phyloP scores from a whole-genome alignment of 2,113 vertebrate species.

The Malurus alboscapulatus region DNA sequence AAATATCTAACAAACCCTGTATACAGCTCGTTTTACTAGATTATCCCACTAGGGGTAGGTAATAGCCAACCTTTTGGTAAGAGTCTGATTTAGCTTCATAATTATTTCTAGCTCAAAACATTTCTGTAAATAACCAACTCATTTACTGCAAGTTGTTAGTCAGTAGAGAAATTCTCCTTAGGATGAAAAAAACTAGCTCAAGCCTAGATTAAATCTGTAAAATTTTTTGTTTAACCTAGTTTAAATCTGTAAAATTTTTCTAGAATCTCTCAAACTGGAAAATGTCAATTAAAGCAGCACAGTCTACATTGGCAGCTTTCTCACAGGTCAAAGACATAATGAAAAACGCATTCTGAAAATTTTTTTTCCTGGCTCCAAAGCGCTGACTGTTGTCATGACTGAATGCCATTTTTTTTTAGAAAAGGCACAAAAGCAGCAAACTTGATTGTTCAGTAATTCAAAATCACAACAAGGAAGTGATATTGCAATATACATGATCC shows the following conservation, averaged over 20 bases:
- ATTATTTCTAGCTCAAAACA: conserved; percentile 19
- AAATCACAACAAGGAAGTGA: conserved; percentile 48
- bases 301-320: background rate
- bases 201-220: background rate
- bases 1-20: background rate
- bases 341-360: background rate
- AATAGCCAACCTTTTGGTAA: background rate
- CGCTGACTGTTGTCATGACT: conserved; percentile 63
- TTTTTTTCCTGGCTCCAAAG: conserved; percentile 41
- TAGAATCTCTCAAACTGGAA: background rate
- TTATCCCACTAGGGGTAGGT: background rate
- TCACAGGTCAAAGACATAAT: background rate
- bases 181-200: background rate
- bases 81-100: background rate
- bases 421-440: conserved; percentile 79
- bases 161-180: background rate
- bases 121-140: background rate
- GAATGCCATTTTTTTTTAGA: conserved; percentile 46
- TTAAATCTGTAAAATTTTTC: background rate
- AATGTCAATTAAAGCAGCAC: background rate
- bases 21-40: background rate
- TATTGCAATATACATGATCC: conserved; percentile 61
- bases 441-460: conserved; percentile 42
- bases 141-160: background rate
- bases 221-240: background rate